Conservation (phyloP, 1,140 invertebrate species). For the Drosophila sproati region DNA sequence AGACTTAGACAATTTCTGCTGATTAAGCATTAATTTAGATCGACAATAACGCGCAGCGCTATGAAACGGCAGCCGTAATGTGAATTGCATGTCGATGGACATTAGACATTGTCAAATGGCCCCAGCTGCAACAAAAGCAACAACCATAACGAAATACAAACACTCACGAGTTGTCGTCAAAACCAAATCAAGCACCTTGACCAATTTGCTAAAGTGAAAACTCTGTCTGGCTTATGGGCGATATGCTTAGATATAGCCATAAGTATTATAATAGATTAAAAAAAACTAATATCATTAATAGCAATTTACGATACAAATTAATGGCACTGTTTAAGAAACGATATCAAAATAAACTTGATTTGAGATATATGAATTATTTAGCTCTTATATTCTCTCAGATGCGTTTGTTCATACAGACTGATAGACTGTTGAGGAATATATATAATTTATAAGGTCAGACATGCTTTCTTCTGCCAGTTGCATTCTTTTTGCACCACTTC, state of each 20-base stretch:
- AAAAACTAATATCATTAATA: too few relatives aligned
- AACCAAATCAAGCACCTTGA: constrained; percentile 56
- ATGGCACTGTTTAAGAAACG: too few relatives aligned
- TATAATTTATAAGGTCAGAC: too few relatives aligned
- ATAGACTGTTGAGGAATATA: too few relatives aligned
- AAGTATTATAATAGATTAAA: background rate
- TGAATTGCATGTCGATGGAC: constrained; percentile 52
- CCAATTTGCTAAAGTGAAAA: constrained; percentile 70
- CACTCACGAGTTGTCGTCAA: constrained; percentile 45
- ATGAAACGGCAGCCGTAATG: constrained; percentile 55
- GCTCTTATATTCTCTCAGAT: too few relatives aligned
- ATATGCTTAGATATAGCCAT: constrained; percentile 27
- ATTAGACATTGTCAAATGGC: constrained; percentile 43
- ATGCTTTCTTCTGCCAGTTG: too few relatives aligned
- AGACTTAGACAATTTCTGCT: constrained; percentile 78
- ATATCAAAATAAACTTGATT: too few relatives aligned
- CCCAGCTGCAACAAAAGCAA: constrained; percentile 19
- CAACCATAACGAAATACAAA: constrained; percentile 14
- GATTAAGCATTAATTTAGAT: constrained; percentile 81
- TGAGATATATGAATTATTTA: too few relatives aligned
- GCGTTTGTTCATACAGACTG: too few relatives aligned
- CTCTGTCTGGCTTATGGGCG: constrained; percentile 49
- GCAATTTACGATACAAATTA: too few relatives aligned
- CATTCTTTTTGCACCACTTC: too few relatives aligned
- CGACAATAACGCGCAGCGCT: constrained; percentile 21